Base-by-base conservation (phyloP, 2,888 invertebrate species). In the Xanthorhoe spadicearia region DNA sequence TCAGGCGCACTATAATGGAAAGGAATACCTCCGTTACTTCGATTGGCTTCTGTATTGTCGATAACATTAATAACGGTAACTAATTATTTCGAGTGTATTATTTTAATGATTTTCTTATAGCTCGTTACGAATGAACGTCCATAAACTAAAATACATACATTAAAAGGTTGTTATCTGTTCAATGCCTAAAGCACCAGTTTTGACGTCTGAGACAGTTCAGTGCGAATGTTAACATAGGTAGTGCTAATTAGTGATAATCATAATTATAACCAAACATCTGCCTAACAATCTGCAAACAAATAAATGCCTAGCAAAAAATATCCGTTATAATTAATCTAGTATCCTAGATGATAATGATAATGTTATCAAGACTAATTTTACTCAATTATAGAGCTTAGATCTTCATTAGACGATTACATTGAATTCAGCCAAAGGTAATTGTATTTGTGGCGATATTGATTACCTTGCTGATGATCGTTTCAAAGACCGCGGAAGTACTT, bases 11-110 rank as follows among this genome's bases (percentile, higher is more conserved):
- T 79, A 80, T 90, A 89, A 89, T 89, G 85, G 78, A 84, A 80
- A 77, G 70, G 76, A 84, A 82, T 84, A 83, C 79, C 84, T 80
- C 82, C 77, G 83, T 85, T 85, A 86, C 83, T 84, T 81, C 84
- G 83, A 86, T 87, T 84, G 84, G 89, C 91, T 90, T 82, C 91
- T 83, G 90, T 89, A 83, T 86, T 85, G 80, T 79, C 81, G 84
- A 86, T 85, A 83, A 82, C 80, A 82, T 86, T 85, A 85, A 86
- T 86, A 86, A 84, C 82, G 80, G 78, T 87, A 81, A 59, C 51
- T 59, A 59, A 86, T 88, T 85, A 86, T 75, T 78, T 78, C 75
- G 71, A 81, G 72, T 79, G 76, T 80, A 81, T 80, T 80, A 75
- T 77, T 83, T 86, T 82, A 82, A 83, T 84, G 77, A 80, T 81